Evolutionary conservation across 2,113 vertebrate genomes (phyloP), one percentile per base, ranked within the genome.

Genomic region (Dascyllus trimaculatus): DNA sequence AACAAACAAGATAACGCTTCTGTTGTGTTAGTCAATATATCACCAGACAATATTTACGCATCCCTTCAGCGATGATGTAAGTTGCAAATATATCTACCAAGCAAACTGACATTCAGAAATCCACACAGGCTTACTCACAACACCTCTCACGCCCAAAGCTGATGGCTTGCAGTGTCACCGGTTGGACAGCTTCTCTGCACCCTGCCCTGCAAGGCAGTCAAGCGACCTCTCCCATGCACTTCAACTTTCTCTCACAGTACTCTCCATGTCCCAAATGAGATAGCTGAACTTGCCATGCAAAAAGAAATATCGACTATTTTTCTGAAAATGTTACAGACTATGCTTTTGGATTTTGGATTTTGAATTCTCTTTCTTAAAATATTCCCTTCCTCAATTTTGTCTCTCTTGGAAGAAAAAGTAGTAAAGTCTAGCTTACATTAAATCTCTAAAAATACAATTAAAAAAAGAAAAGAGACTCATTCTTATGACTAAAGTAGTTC

Each of bases 81-180:
- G n/a, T 69, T 49, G 63, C 8, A 78, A 77, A 76, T 38, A 76
- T 38, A 56, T 0, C 51, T 14, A 35, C 46, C 40, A 11, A 59
- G 9, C 35, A 84, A 69, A 22, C 59, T 38, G 48, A 46, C 61
- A 58, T 62, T 40, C 48, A 81, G 67, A 52, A 68, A 85, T 64
- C 59, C 58, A 63, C 35, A 75, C 60, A 46, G 45, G 71, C 51
- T 81, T 60, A 64, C 56, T 67, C 60, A 45, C 52, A 29, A 65
- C 64, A 74, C 75, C 76, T 91, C 81, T 87, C 91, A 92, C 91
- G 91, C 91, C 85, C 71, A 76, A 25, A 68, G 53, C 70, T 81
- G 46, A 46, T 84, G 90, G 79, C 80, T 91, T 92, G 93, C 77
- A 72, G 95, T 89, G 71, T 58, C 91, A 94, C 95, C 89, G 93